These are phyloP conservation scores for Triplophysa dalaica DNA, from an alignment of 2,113 vertebrate species.

Conservation along the genomic window DNA sequence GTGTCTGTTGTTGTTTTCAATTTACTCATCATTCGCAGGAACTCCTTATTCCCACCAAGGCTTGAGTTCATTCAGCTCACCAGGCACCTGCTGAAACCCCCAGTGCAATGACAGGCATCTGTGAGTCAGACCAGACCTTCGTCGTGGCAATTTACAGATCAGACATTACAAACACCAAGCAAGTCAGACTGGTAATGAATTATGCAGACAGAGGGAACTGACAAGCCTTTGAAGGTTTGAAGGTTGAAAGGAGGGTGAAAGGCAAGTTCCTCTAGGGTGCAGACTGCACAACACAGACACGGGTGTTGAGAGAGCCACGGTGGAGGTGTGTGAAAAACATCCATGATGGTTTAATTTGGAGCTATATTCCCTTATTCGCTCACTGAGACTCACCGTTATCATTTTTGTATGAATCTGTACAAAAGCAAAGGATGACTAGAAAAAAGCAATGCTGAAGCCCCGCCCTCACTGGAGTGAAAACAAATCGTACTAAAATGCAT, in stretches of 20 bases:
- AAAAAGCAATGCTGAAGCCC: no score
- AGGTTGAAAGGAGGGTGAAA: slow-evolving; percentile 14
- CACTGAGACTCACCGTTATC: no score
- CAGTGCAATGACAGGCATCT: slow-evolving; percentile 9
- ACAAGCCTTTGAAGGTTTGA: slow-evolving; percentile 43
- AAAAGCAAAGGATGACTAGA: no score
- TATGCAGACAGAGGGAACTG: slow-evolving; percentile 33
- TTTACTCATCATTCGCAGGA: slow-evolving; percentile 1
- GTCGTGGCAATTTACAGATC: slow-evolving; percentile 10
- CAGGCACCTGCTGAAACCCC: slow-evolving; percentile 1
- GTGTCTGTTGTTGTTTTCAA: not conserved
- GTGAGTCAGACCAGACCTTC: slow-evolving; percentile 16
- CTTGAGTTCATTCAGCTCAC: slow-evolving; percentile 7
- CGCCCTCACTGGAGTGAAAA: no score
- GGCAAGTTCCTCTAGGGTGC: not conserved
- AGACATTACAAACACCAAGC: slow-evolving; percentile 22
- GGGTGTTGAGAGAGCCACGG: not conserved
- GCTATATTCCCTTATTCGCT: not conserved
- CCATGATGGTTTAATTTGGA: slow-evolving; percentile 39
- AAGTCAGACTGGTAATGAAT: slow-evolving; percentile 40
- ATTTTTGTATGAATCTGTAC: no score
- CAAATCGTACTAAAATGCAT: no score
- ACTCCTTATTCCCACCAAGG: slow-evolving; percentile 13
- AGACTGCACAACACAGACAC: not conserved
- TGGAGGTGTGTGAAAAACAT: slow-evolving; percentile 6